phyloP scores from a whole-genome alignment of 1,140 invertebrate genomes.

The Hycleus phaleratus region DNA sequence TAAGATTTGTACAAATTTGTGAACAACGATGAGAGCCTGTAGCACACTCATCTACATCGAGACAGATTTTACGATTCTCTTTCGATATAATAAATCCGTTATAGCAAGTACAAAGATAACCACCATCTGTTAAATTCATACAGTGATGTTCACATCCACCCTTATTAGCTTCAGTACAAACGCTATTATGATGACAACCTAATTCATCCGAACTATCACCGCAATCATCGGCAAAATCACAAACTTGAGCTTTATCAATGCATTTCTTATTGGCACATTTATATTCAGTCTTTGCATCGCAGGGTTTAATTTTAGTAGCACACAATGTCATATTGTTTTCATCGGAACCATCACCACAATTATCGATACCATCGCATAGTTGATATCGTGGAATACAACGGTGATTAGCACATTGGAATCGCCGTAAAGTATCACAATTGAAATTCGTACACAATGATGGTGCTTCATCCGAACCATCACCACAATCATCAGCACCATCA shows the following conservation, averaged over 20 bases:
- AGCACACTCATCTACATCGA: slow-evolving; percentile 87
- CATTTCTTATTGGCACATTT: slow-evolving; percentile 90
- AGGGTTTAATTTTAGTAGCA: slow-evolving; percentile 59
- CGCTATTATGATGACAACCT: slow-evolving; percentile 74
- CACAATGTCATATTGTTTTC: slow-evolving; percentile 90
- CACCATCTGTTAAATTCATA: slow-evolving; percentile 71
- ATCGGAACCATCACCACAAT: slow-evolving; percentile 89
- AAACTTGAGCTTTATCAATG: slow-evolving; percentile 69
- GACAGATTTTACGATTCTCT: slow-evolving; percentile 67
- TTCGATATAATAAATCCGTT: slow-evolving; percentile 74
- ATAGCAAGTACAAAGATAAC: slow-evolving; percentile 84
- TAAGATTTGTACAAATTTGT: slow-evolving; percentile 86
- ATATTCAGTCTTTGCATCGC: slow-evolving; percentile 67
- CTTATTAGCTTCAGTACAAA: slow-evolving; percentile 61
- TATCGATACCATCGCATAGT: slow-evolving; percentile 74
- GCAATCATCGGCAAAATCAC: slow-evolving; percentile 76
- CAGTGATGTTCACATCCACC: slow-evolving; percentile 94
- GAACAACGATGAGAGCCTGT: slow-evolving; percentile 80
- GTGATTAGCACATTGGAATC: slow-evolving; percentile 84
- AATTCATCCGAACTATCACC: slow-evolving; percentile 82
- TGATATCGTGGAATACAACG: slow-evolving; percentile 80
- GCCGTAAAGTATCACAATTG: slow-evolving; percentile 67
- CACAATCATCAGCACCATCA: slow-evolving; percentile 83
- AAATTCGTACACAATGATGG: slow-evolving; percentile 71
- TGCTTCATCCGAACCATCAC: slow-evolving; percentile 83